Percentiles rank a stretch among this genome's conserved stretches.
Conservation (phyloP, 1,140 invertebrate species). For the Drosophila kepulauana region DNA sequence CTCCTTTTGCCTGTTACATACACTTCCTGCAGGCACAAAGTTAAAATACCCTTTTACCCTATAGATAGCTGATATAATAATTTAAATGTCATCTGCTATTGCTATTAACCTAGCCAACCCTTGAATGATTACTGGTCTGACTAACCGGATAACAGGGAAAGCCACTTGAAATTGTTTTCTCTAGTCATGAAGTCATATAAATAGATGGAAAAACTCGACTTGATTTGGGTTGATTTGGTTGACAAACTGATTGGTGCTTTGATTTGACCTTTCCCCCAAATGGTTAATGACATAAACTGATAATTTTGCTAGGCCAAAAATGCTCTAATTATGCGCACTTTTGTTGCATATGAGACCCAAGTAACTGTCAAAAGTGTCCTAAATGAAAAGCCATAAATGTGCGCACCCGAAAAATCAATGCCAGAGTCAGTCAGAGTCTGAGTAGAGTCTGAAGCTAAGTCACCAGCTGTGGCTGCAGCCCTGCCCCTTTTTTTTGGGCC, state of each 20-base stretch:
- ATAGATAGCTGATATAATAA: too few species aligned
- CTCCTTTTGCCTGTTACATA: too few species aligned
- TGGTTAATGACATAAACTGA: not conserved
- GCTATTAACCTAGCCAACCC: slow-evolving; percentile 10
- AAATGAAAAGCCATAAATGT: slow-evolving; percentile 77
- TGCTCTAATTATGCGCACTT: slow-evolving; percentile 2
- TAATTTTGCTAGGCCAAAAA: not conserved
- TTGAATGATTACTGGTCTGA: slow-evolving; percentile 1
- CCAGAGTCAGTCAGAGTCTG: slow-evolving; percentile 17
- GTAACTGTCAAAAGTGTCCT: slow-evolving; percentile 68
- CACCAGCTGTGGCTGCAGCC: slow-evolving; percentile 54
- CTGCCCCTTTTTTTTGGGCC: slow-evolving; percentile 39
- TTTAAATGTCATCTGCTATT: not conserved
- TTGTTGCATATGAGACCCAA: slow-evolving; percentile 40
- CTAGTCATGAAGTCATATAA: slow-evolving; percentile 32
- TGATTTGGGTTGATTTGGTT: slow-evolving; percentile 19
- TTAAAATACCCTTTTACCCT: too few species aligned
- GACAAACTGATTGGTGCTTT: slow-evolving; percentile 4
- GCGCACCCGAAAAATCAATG: slow-evolving; percentile 71
- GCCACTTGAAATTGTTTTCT: slow-evolving; percentile 27
- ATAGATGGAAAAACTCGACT: slow-evolving; percentile 15
- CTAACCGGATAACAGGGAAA: slow-evolving; percentile 2
- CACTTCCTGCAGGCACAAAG: too few species aligned
- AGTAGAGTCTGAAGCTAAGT: slow-evolving; percentile 31
- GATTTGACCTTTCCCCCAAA: not conserved